A percentile compares a stretch with the other conserved stretches of the same genome.
Conservation (phyloP, 1,140 invertebrate species). For the Amphibalanus amphitrite region DNA sequence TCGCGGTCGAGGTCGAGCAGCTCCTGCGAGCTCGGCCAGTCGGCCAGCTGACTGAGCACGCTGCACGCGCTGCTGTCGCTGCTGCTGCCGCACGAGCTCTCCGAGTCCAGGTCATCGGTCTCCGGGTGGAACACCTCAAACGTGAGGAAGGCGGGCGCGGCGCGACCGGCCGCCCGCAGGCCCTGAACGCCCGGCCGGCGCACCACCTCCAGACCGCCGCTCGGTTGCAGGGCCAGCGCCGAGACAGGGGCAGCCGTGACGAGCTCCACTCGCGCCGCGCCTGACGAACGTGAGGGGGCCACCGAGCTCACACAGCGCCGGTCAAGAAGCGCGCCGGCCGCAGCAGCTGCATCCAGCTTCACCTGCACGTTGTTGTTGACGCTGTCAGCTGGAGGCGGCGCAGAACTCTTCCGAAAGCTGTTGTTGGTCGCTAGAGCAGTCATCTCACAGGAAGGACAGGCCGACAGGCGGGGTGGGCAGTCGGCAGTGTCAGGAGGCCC, state of each 20-base stretch:
- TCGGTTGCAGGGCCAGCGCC: conserved; percentile 19
- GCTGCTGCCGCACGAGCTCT: conserved; percentile 57
- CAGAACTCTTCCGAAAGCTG: too few species aligned
- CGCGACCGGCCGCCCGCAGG: conserved; percentile 17
- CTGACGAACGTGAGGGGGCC: too few species aligned
- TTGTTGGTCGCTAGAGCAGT: too few species aligned
- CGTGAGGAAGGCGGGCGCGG: conserved; percentile 48
- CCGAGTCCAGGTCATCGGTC: conserved; percentile 73
- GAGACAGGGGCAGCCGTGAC: conserved; percentile 18
- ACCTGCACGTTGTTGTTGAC: too few species aligned
- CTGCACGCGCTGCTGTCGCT: conserved; percentile 1
- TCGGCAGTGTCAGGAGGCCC: too few species aligned
- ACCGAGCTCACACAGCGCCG: too few species aligned
- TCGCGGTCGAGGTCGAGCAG: background rate
- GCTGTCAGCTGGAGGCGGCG: too few species aligned
- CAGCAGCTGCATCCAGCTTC: too few species aligned
- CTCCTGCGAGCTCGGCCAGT: background rate
- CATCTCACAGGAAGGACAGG: too few species aligned
- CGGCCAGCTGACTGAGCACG: background rate
- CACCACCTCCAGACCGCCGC: conserved; percentile 21
- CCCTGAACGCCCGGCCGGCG: conserved; percentile 15
- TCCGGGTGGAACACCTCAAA: conserved; percentile 76
- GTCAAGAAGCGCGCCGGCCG: too few species aligned
- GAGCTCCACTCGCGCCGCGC: background rate
- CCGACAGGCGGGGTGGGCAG: too few species aligned